Percentiles rank a stretch among this genome's conserved stretches.
Evolutionary conservation across 1,140 invertebrate genomes (phyloP).

Genomic region (Callitettix versicolor): DNA sequence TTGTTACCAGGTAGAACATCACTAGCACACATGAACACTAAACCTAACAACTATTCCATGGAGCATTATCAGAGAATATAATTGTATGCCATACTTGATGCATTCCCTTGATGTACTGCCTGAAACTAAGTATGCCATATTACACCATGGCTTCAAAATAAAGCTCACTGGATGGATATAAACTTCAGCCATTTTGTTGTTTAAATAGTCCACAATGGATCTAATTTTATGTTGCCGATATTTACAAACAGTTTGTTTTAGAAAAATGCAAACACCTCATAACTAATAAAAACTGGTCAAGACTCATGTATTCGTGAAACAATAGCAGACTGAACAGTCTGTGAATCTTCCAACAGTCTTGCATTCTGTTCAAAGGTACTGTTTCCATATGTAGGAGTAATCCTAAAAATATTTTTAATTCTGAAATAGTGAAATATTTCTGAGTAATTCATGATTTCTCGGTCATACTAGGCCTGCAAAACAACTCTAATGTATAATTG

Average conservation of each 20-base stretch:
- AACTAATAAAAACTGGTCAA: conserved; percentile 6
- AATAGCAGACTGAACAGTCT: background rate
- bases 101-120: conserved; percentile 28
- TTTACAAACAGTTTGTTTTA: background rate
- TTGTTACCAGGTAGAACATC: conserved; percentile 4
- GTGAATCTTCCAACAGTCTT: conserved; percentile 12
- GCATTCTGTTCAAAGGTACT: background rate
- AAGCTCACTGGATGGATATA: conserved; percentile 20
- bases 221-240: background rate
- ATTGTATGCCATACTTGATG: no score
- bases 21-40: conserved; percentile 11
- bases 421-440: background rate
- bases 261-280: conserved; percentile 4
- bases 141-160: conserved; percentile 23
- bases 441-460: background rate
- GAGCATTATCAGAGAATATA: conserved; percentile 25
- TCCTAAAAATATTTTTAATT: conserved; percentile 3
- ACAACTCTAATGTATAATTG: background rate
- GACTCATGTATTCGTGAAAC: conserved; percentile 1
- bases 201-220: conserved; percentile 2
- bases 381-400: conserved; percentile 7
- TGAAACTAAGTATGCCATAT: no score
- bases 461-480: background rate
- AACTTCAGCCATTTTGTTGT: background rate
- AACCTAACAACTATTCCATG: conserved; percentile 11